These are phyloP conservation scores for Atta colombica DNA, from an alignment of 1,140 invertebrate genomes.

Conservation along the genomic window DNA sequence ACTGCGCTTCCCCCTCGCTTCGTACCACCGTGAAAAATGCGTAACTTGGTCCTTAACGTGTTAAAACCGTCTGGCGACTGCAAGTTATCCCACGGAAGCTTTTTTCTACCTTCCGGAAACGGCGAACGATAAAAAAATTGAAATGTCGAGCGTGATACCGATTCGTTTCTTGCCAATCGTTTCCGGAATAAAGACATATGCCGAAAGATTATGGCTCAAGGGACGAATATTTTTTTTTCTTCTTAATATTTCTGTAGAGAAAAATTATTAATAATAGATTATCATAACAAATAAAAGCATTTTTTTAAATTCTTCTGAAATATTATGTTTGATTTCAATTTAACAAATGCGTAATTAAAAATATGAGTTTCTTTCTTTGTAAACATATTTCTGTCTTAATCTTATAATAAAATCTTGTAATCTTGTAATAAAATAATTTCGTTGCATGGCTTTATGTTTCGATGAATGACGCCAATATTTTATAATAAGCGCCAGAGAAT, in stretches of 20 bases:
- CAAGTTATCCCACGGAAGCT: slow-evolving; percentile 35
- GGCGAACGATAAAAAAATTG: slow-evolving; percentile 34
- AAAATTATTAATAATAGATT: not conserved
- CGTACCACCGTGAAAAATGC: slow-evolving; percentile 41
- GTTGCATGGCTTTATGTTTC: not conserved
- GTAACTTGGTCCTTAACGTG: slow-evolving; percentile 20
- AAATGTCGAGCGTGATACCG: slow-evolving; percentile 35
- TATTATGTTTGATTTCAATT: not conserved
- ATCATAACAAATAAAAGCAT: not conserved
- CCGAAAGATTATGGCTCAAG: not conserved
- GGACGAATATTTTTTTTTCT: not conserved
- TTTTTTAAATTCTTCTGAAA: not conserved
- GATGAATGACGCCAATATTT: not conserved
- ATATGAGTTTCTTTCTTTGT: not conserved
- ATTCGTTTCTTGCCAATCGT: slow-evolving; percentile 45
- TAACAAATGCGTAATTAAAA: not conserved
- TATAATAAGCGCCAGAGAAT: not conserved
- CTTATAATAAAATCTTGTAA: not conserved
- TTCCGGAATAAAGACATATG: slow-evolving; percentile 58
- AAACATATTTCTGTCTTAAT: not conserved
- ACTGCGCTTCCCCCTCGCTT: slow-evolving; percentile 27
- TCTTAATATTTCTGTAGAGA: not conserved
- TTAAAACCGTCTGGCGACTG: slow-evolving; percentile 20
- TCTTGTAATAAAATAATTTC: not conserved
- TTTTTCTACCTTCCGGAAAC: slow-evolving; percentile 55